Evolutionary conservation across 1,140 invertebrate genomes (phyloP), one percentile per base, ranked within the genome.

Genomic region (Atta colombica): DNA sequence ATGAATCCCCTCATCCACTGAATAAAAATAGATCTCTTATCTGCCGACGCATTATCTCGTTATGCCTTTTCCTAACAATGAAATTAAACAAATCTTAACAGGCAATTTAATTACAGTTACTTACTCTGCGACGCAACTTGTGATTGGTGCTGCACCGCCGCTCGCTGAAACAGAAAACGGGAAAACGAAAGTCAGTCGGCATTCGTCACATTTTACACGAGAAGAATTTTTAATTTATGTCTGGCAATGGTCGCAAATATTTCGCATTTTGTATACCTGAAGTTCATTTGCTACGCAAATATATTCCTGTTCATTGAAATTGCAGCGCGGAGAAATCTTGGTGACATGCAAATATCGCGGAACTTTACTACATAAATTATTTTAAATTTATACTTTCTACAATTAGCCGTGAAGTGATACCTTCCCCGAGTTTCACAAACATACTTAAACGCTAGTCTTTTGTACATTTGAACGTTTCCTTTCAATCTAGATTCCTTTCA

Each of bases 141-240:
- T 88, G 96, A 95, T 88, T 97, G 97, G 92, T 97, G 97, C 81
- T 96, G 96, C 63, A 96, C 96, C 84, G 96, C 96, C 90, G 96
- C 96, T 94, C 96, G 97, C 97, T 97, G 96, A 80, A 97, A 97
- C 92, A 93, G 93, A 93, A 93, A 91, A 92, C 90, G 86, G 91
- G 91, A 82, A 8, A n/a, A 69, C 21, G 12, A 28, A 14, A 60
- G 12, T 72, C 18, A 72, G 25, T 45, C n/a, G 49, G n/a, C 49
- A 16, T 51, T 51, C 49, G 39, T 45, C 39, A 45, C 39, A 45
- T 16, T 51, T 51, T 65, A 21, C 10, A 10, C 18, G 28, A 16
- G n/a, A 1, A 7, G 12, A 71, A 25, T 61, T 39, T 61, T 25
- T 7, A 45, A 45, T 10, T 39, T 14, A 2, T 4, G 3, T 1